phyloP scores from a whole-genome alignment of 2,113 vertebrate genomes.

The Sarotherodon lohbergeri region DNA sequence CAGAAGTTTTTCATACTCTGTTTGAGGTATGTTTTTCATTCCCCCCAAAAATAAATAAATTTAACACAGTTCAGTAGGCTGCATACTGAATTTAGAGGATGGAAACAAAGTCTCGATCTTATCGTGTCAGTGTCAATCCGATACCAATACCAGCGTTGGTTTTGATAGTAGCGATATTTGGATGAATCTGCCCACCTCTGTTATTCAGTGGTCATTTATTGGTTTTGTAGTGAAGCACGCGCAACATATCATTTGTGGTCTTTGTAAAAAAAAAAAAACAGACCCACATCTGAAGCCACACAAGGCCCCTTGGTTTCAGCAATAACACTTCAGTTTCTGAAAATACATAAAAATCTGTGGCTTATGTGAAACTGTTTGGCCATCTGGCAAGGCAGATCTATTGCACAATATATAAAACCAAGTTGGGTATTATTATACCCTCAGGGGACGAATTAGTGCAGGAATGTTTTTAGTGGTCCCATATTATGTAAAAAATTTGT shows the following conservation, averaged over 20 bases:
- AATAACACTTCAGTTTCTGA: not conserved
- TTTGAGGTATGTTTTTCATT: not conserved
- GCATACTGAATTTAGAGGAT: not conserved
- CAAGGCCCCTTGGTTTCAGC: not conserved
- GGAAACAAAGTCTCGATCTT: not conserved
- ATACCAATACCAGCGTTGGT: not conserved
- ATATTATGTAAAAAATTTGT: not conserved
- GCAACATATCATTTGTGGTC: not conserved
- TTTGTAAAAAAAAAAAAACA: not conserved
- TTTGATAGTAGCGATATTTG: not conserved
- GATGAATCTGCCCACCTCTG: not conserved
- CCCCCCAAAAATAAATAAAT: not conserved
- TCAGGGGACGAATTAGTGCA: not conserved
- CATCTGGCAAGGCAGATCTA: not conserved
- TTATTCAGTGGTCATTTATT: not conserved
- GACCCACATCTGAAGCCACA: not conserved
- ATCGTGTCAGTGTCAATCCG: not conserved
- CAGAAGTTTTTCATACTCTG: not conserved
- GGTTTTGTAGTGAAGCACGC: not conserved
- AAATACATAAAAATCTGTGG: not conserved
- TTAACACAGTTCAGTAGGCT: not conserved
- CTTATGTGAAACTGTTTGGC: not conserved
- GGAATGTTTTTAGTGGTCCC: not conserved
- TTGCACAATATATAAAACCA: not conserved
- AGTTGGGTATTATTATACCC: not conserved